Evolutionary conservation across 2,888 invertebrate genomes (phyloP).

Genomic region (Amblyjoppa fuscipennis): DNA sequence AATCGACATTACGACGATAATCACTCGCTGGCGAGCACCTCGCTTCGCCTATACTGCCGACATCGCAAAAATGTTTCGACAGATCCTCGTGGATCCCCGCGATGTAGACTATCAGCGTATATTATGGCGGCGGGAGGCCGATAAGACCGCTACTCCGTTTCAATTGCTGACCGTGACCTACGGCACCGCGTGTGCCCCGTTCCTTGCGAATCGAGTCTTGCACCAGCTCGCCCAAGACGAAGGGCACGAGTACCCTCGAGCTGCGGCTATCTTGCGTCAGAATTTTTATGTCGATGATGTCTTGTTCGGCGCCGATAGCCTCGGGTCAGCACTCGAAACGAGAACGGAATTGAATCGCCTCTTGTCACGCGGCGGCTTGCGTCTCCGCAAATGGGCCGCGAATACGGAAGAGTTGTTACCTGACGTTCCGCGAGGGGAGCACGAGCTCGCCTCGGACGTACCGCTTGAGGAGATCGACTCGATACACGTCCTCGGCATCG

Average conservation of each 20-base stretch:
- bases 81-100: too few relatives aligned
- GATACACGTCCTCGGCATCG: slow-evolving; percentile 17
- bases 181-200: too few relatives aligned
- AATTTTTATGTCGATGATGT: slow-evolving; percentile 71
- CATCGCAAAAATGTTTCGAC: too few relatives aligned
- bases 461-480: not conserved
- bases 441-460: slow-evolving; percentile 29
- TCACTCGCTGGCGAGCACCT: too few relatives aligned
- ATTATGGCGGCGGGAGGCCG: too few relatives aligned
- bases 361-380: slow-evolving; percentile 27
- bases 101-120: too few relatives aligned
- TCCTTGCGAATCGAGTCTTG: slow-evolving; percentile 67
- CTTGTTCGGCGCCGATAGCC: slow-evolving; percentile 26
- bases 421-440: not conserved
- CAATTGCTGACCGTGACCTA: slow-evolving; percentile 70
- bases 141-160: not conserved
- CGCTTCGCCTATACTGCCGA: too few relatives aligned
- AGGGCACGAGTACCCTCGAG: slow-evolving; percentile 51
- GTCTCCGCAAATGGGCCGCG: slow-evolving; percentile 32
- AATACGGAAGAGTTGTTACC: not conserved
- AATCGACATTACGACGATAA: too few relatives aligned
- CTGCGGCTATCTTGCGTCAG: slow-evolving; percentile 46
- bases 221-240: slow-evolving; percentile 62
- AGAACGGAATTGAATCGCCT: slow-evolving; percentile 26
- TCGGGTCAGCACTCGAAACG: not conserved